These are phyloP conservation scores for Diachasmimorpha longicaudata DNA, from an alignment of 1,140 invertebrate genomes.

Conservation along the genomic window DNA sequence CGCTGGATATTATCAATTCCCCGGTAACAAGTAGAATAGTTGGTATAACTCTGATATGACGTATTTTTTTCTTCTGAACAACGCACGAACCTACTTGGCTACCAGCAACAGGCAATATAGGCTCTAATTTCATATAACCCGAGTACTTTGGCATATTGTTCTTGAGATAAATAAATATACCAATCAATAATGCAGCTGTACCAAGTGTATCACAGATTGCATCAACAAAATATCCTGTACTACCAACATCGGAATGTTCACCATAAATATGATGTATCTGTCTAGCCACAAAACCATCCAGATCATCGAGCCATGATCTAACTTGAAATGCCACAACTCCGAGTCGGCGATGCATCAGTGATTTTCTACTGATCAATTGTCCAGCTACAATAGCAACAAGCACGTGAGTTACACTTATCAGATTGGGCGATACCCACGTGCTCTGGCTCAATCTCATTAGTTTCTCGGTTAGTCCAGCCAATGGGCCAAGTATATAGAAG, in stretches of 20 bases:
- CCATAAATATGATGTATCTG: slow-evolving; percentile 72
- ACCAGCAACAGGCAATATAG: slow-evolving; percentile 59
- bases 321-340: slow-evolving; percentile 78
- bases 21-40: slow-evolving; percentile 72
- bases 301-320: slow-evolving; percentile 77
- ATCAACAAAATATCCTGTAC: slow-evolving; percentile 75
- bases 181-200: slow-evolving; percentile 71
- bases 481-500: slow-evolving; percentile 76
- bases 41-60: slow-evolving; percentile 67
- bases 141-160: slow-evolving; percentile 70
- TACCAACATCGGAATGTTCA: slow-evolving; percentile 75
- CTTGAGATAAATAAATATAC: slow-evolving; percentile 70
- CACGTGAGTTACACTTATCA: slow-evolving; percentile 78
- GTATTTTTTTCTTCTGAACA: slow-evolving; percentile 67
- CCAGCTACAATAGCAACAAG: slow-evolving; percentile 73
- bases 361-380: slow-evolving; percentile 73
- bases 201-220: slow-evolving; percentile 78
- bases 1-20: slow-evolving; percentile 74
- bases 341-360: slow-evolving; percentile 69
- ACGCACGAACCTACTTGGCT: slow-evolving; percentile 50
- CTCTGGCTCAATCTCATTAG: slow-evolving; percentile 68
- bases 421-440: slow-evolving; percentile 76
- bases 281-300: slow-evolving; percentile 81
- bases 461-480: slow-evolving; percentile 71
- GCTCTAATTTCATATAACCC: slow-evolving; percentile 70